phyloP scores from a whole-genome alignment of 1,140 invertebrate genomes.

The Battus philenor region DNA sequence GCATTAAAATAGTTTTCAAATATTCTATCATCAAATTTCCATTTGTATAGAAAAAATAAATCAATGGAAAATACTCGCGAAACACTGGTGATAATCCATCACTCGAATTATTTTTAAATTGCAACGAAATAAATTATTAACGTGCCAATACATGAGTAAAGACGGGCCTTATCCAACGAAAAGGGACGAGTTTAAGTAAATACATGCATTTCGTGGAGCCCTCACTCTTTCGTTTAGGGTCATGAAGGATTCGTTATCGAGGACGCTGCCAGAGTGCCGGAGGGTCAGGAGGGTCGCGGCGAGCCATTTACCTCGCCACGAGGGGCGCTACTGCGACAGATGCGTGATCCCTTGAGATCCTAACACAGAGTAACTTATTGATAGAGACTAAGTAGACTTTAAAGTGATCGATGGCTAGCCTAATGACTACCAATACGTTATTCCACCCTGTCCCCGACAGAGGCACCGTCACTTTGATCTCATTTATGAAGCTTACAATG shows the following conservation, averaged over 20 bases:
- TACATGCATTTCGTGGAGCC: constrained; percentile 5
- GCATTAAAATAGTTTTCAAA: too few species aligned
- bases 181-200: constrained; percentile 10
- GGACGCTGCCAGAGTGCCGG: constrained; percentile 17
- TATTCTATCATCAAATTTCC: too few species aligned
- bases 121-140: neutral
- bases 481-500: too few species aligned
- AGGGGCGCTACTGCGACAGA: constrained; percentile 42
- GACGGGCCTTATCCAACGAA: neutral
- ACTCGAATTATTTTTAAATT: neutral
- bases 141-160: neutral
- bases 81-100: neutral
- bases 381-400: too few species aligned
- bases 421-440: too few species aligned
- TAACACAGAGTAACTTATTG: constrained; percentile 14
- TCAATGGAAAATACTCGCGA: too few species aligned
- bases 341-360: constrained; percentile 36
- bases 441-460: too few species aligned
- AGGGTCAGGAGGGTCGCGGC: constrained; percentile 28
- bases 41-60: too few species aligned
- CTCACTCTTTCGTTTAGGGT: constrained; percentile 7
- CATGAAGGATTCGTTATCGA: constrained; percentile 9
- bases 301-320: constrained; percentile 19
- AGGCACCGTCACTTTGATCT: too few species aligned
- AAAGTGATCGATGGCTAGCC: too few species aligned